Percentiles rank a stretch among this genome's conserved stretches.
phyloP scores from a whole-genome alignment of 35 echinoderm and acorn worm species.

The Lytechinus pictus region DNA sequence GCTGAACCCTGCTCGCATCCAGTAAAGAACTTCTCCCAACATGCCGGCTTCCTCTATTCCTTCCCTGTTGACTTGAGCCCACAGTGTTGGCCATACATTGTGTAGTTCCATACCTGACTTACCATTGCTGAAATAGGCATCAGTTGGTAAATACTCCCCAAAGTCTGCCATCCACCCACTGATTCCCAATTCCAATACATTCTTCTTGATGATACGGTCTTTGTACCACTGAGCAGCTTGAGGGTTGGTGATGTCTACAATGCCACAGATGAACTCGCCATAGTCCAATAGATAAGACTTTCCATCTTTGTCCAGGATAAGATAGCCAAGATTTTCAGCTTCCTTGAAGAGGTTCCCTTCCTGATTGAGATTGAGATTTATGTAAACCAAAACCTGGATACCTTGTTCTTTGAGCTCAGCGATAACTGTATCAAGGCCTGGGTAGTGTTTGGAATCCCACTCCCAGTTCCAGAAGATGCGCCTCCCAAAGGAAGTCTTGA shows the following conservation, averaged over 20 bases:
- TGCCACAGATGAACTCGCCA: conserved; percentile 95
- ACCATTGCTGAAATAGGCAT: conserved; percentile 83
- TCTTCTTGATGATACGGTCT: conserved; percentile 78
- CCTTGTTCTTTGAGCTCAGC: conserved; percentile 62
- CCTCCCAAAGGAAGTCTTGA: conserved; percentile 83
- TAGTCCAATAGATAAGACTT: conserved; percentile 87
- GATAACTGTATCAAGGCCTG: conserved; percentile 83
- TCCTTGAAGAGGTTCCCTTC: conserved; percentile 86
- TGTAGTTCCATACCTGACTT: conserved; percentile 76
- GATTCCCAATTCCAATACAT: conserved; percentile 92
- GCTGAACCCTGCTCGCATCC: conserved; percentile 95
- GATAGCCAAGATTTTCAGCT: conserved; percentile 64
- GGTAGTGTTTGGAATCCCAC: conserved; percentile 94
- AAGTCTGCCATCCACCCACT: conserved; percentile 99
- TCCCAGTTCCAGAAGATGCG: conserved; percentile 99
- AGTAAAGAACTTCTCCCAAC: conserved; percentile 84
- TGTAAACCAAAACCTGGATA: conserved; percentile 70
- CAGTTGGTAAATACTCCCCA: conserved; percentile 94
- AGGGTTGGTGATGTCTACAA: conserved; percentile 93
- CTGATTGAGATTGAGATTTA: conserved; percentile 83
- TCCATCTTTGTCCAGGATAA: conserved; percentile 77
- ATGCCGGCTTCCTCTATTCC: conserved; percentile 85
- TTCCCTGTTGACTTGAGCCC: conserved; percentile 85
- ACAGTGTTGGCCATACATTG: conserved; percentile 90
- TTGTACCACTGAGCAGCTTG: conserved; percentile 89